Percentiles rank a stretch among this genome's conserved stretches.
phyloP scores from a whole-genome alignment of 2,888 invertebrate species.

The Coleophora flavipennella region DNA sequence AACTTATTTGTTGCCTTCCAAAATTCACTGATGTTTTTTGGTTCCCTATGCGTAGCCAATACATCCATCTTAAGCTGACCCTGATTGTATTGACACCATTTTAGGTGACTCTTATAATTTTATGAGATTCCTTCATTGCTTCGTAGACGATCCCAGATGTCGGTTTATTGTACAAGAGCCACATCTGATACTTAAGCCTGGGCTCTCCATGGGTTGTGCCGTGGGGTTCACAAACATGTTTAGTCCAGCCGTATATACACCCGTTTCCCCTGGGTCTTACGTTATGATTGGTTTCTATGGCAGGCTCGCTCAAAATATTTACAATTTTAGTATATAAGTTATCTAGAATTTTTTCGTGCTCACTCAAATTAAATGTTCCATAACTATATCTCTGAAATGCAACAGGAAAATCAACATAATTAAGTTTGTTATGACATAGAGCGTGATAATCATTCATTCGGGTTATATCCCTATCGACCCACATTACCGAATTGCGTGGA shows the following conservation, averaged over 20 bases:
- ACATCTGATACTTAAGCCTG: slow-evolving; percentile 1
- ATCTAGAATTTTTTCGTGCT: too few species aligned
- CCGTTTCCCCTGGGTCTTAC: too few species aligned
- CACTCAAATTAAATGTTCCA: too few species aligned
- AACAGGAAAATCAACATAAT: too few species aligned
- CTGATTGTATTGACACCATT: slow-evolving; percentile 2
- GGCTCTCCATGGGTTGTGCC: slow-evolving; percentile 2
- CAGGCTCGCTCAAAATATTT: too few species aligned
- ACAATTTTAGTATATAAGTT: too few species aligned
- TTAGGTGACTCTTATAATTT: slow-evolving; percentile 1
- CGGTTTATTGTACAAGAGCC: neutral
- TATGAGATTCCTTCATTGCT: slow-evolving; percentile 2
- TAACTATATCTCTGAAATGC: too few species aligned
- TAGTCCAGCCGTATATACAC: neutral
- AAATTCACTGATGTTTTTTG: slow-evolving; percentile 6
- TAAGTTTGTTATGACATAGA: too few species aligned
- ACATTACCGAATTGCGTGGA: too few species aligned
- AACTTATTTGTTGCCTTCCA: slow-evolving; percentile 1
- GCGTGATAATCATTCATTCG: too few species aligned
- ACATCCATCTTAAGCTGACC: slow-evolving; percentile 4
- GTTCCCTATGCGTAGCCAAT: neutral
- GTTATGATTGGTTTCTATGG: too few species aligned
- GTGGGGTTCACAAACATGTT: slow-evolving; percentile 3
- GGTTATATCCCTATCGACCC: too few species aligned
- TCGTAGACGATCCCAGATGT: neutral